These are phyloP conservation scores for Podargus strigoides DNA, from an alignment of 2,797 vertebrate genomes.

Conservation along the genomic window DNA sequence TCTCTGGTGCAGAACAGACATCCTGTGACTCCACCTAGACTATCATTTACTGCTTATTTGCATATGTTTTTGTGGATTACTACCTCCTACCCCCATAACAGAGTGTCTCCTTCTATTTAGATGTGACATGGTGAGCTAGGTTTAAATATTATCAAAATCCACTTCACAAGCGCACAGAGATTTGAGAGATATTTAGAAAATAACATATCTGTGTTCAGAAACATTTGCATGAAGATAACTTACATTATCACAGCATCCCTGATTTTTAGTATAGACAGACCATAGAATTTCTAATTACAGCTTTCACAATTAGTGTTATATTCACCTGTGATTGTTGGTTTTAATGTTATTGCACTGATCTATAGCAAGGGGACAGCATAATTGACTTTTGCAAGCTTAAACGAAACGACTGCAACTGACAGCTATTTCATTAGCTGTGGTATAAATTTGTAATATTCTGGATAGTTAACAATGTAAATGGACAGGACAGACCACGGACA, in stretches of 20 bases:
- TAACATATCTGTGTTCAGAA: neutral
- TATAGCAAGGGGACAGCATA: neutral
- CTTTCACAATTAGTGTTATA: neutral
- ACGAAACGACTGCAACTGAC: neutral
- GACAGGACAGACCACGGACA: neutral
- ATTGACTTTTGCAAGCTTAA: neutral
- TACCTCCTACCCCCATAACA: neutral
- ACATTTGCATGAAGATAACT: neutral
- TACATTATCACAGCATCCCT: neutral
- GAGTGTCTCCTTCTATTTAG: neutral
- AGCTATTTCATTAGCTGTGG: neutral
- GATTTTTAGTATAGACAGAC: neutral
- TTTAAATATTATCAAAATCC: neutral
- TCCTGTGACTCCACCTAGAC: neutral
- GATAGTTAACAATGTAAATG: neutral
- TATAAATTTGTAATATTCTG: neutral
- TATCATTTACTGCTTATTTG: neutral
- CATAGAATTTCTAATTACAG: neutral
- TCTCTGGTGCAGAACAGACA: neutral
- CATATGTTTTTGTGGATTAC: neutral
- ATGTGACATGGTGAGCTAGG: neutral
- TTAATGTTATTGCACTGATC: neutral
- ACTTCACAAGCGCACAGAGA: neutral
- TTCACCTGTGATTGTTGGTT: neutral
- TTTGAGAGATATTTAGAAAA: neutral